These are phyloP conservation scores for Saccostrea glomerata DNA, from an alignment of 1,140 invertebrate species.

Conservation along the genomic window DNA sequence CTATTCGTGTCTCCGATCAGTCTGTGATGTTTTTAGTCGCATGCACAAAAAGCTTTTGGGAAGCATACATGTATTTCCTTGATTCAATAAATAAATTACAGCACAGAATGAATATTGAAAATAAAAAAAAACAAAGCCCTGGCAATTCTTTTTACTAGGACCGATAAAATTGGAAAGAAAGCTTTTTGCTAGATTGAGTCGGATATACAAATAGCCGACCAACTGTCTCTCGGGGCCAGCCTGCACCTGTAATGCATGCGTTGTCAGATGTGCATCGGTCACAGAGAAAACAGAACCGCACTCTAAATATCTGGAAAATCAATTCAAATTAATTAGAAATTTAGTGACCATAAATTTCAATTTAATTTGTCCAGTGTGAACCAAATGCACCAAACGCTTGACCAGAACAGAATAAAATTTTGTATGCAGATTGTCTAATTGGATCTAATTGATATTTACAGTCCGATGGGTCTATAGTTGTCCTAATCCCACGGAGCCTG, in stretches of 20 bases:
- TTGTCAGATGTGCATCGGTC: neutral
- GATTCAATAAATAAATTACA: neutral
- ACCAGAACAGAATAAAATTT: constrained; percentile 17
- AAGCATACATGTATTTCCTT: neutral
- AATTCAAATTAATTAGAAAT: constrained; percentile 36
- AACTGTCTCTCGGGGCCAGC: neutral
- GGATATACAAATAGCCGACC: neutral
- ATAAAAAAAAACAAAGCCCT: neutral
- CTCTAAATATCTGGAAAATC: constrained; percentile 16
- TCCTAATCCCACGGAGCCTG: neutral
- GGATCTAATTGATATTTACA: constrained; percentile 34
- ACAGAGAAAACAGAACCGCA: neutral
- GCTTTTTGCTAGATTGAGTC: neutral
- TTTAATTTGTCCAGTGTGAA: constrained; percentile 20
- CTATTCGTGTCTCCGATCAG: neutral
- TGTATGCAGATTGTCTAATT: constrained; percentile 34
- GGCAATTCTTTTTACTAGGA: neutral
- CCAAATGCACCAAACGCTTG: constrained; percentile 27
- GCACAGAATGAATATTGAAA: neutral
- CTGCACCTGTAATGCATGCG: constrained; percentile 2
- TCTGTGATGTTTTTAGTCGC: neutral
- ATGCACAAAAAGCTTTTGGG: neutral
- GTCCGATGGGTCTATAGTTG: constrained; percentile 9
- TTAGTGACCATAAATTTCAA: constrained; percentile 25
- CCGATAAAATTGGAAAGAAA: neutral